Evolutionary conservation across 2,113 vertebrate genomes (phyloP).

Genomic region (Rhinoderma darwinii): DNA sequence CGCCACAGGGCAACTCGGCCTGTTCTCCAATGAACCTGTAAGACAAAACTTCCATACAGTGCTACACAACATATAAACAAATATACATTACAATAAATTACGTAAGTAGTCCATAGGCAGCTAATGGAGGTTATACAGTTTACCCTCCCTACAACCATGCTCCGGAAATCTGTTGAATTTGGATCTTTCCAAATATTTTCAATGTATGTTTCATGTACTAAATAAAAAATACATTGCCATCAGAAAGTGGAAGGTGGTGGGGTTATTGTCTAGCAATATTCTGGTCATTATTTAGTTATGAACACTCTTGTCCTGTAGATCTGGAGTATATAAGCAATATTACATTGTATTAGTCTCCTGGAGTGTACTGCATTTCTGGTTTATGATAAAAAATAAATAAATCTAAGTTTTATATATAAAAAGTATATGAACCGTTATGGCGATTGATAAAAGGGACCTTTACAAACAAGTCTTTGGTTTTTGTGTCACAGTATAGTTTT

Average conservation of each 20-base stretch:
- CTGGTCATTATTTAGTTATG: too few relatives aligned
- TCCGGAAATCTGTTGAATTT: too few relatives aligned
- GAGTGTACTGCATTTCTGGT: background rate
- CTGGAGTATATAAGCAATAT: background rate
- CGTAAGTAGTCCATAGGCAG: too few relatives aligned
- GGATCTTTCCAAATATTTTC: too few relatives aligned
- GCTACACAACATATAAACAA: too few relatives aligned
- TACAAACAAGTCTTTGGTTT: background rate
- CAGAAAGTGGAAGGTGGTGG: background rate
- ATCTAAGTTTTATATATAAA: background rate
- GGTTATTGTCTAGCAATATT: background rate
- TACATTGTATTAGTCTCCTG: background rate
- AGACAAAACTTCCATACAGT: too few relatives aligned
- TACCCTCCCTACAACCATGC: too few relatives aligned
- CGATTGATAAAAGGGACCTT: background rate
- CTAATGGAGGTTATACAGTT: too few relatives aligned
- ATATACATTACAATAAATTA: too few relatives aligned
- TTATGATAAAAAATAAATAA: background rate
- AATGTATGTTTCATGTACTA: too few relatives aligned
- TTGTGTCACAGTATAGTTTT: background rate
- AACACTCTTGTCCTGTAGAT: background rate
- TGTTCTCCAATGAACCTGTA: too few relatives aligned
- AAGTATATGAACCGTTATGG: slow-evolving; percentile 4
- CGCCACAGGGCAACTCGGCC: too few relatives aligned
- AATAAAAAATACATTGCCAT: background rate